phyloP scores from a whole-genome alignment of 2,888 invertebrate species.

The Eupithecia insigniata region DNA sequence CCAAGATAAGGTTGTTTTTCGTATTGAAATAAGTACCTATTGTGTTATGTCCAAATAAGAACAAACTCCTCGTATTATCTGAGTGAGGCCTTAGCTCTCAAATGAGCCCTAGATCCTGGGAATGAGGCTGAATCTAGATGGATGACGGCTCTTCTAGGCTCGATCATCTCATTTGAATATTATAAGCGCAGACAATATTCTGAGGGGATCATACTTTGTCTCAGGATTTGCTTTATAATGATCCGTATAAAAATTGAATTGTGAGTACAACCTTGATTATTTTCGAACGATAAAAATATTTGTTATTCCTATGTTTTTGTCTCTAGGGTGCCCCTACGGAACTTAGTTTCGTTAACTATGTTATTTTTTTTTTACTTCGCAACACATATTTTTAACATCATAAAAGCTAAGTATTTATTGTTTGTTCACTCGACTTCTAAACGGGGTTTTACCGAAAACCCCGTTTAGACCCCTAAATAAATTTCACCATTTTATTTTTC shows the following conservation, averaged over 20 bases:
- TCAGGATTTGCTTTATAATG: not conserved
- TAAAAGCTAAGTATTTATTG: not conserved
- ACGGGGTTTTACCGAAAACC: too few species aligned
- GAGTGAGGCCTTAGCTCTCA: not conserved
- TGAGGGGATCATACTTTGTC: constrained; percentile 4
- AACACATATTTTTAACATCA: too few species aligned
- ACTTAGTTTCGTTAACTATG: too few species aligned
- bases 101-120: not conserved
- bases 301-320: not conserved
- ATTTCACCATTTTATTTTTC: not conserved
- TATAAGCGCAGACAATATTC: constrained; percentile 6
- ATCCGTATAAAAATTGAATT: not conserved
- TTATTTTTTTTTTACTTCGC: too few species aligned
- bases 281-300: not conserved
- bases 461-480: not conserved
- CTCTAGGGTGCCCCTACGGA: too few species aligned
- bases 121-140: constrained; percentile 3
- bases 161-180: constrained; percentile 1
- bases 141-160: not conserved
- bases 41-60: not conserved
- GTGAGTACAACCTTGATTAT: not conserved
- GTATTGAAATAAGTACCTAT: not conserved
- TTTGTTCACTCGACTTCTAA: not conserved
- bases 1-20: not conserved
- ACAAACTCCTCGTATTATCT: not conserved